A percentile compares a stretch with the other conserved stretches of the same genome.
Evolutionary conservation across 35 echinoderm and acorn worm species (phyloP).

Genomic region (Apostichopus parvimensis): DNA sequence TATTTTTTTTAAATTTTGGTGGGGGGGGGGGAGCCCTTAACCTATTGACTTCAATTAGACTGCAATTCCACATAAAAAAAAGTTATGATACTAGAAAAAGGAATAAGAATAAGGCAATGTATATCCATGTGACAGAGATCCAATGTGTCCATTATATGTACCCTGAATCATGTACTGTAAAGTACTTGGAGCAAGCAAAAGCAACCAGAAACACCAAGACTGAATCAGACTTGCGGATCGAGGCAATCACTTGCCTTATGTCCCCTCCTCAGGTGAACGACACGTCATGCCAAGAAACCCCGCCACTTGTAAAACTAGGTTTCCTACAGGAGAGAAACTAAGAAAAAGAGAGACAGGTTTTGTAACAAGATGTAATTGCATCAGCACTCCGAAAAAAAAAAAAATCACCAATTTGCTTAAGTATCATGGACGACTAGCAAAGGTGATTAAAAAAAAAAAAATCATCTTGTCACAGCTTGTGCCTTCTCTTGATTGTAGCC

Average conservation of each 20-base stretch:
- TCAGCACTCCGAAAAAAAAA: not conserved
- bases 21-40: no score
- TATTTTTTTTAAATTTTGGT: no score
- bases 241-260: conserved; percentile 44
- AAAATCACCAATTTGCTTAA: conserved; percentile 8
- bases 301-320: conserved; percentile 34
- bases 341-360: not conserved
- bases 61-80: not conserved
- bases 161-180: not conserved
- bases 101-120: not conserved
- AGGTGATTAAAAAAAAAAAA: no score
- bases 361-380: not conserved
- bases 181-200: conserved; percentile 11
- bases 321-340: conserved; percentile 29
- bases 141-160: not conserved
- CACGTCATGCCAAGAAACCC: conserved; percentile 46
- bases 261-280: conserved; percentile 34
- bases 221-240: conserved; percentile 49
- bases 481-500: no score
- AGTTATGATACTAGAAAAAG: not conserved
- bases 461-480: no score
- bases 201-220: conserved; percentile 7
- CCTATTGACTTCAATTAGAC: no score
- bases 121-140: not conserved
- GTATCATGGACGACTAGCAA: not conserved